These are phyloP conservation scores for Callopanchax toddi DNA, from an alignment of 2,113 vertebrate species.

Conservation along the genomic window DNA sequence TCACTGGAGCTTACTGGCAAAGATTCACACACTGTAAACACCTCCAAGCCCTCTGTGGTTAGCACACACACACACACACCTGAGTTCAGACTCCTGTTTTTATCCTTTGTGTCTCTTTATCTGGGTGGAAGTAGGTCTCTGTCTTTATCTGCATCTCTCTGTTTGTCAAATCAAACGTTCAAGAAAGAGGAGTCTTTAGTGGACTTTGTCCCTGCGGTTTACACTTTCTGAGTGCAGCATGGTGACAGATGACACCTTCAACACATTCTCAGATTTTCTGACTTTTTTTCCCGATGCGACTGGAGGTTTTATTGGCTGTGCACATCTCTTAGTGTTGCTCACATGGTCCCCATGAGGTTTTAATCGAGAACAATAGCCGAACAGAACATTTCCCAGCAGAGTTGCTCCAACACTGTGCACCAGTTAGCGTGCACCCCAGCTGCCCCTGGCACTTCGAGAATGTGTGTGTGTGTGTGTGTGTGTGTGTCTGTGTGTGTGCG, in stretches of 20 bases:
- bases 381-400: slow-evolving; percentile 88
- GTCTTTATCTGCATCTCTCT: slow-evolving; percentile 12
- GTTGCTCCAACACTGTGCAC: slow-evolving; percentile 34
- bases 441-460: slow-evolving; percentile 60
- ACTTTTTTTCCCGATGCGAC: slow-evolving; percentile 40
- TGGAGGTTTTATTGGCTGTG: slow-evolving; percentile 44
- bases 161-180: slow-evolving; percentile 8
- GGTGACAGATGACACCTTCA: slow-evolving; percentile 21
- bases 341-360: slow-evolving; percentile 85
- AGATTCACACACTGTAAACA: slow-evolving; percentile 70
- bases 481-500: no score
- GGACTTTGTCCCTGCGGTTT: background rate
- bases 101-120: slow-evolving; percentile 37
- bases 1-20: slow-evolving; percentile 65
- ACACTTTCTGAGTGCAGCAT: slow-evolving; percentile 4
- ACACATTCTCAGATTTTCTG: slow-evolving; percentile 4
- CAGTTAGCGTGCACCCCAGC: slow-evolving; percentile 47
- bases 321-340: slow-evolving; percentile 32
- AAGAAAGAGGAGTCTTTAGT: slow-evolving; percentile 7
- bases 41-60: slow-evolving; percentile 56
- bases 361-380: slow-evolving; percentile 92
- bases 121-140: background rate
- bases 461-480: slow-evolving; percentile 43
- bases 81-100: slow-evolving; percentile 46
- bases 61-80: slow-evolving; percentile 59